phyloP scores from a whole-genome alignment of 2,888 invertebrate genomes.

The Sarcophaga subvicina region DNA sequence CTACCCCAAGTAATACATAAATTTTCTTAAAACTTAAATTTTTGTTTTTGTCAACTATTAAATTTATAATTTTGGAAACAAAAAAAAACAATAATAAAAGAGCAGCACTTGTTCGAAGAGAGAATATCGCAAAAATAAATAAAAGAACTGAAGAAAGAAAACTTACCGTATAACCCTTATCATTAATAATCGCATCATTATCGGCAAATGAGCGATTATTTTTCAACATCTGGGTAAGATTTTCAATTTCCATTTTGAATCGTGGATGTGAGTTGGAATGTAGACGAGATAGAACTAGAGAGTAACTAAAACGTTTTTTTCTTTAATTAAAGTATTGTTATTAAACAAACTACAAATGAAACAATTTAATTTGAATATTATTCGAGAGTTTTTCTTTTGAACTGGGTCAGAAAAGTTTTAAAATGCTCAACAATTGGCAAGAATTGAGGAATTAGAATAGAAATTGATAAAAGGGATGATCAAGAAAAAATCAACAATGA shows the following conservation, averaged over 20 bases:
- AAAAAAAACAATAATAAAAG: no score
- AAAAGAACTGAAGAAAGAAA: neutral
- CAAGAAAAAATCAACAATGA: conserved; percentile 14
- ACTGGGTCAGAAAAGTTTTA: conserved; percentile 4
- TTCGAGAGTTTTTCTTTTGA: neutral
- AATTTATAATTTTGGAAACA: neutral
- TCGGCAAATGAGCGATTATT: conserved; percentile 74
- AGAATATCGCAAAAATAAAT: neutral
- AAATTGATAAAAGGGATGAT: neutral
- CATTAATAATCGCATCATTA: conserved; percentile 77
- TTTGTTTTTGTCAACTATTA: no score
- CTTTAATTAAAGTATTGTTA: neutral
- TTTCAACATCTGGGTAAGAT: conserved; percentile 75
- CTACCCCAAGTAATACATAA: no score
- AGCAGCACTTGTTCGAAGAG: no score
- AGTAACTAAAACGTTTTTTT: neutral
- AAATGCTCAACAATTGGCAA: conserved; percentile 20
- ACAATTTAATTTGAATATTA: neutral
- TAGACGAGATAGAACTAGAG: neutral
- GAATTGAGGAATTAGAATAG: conserved; percentile 6
- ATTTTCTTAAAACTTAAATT: no score
- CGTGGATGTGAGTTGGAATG: neutral
- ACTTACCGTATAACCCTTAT: conserved; percentile 80
- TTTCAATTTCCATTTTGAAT: conserved; percentile 77
- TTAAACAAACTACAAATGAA: neutral